Conservation (phyloP, 30 jellyfish, hydroid and myxozoan species). For the Hydra vulgaris region DNA sequence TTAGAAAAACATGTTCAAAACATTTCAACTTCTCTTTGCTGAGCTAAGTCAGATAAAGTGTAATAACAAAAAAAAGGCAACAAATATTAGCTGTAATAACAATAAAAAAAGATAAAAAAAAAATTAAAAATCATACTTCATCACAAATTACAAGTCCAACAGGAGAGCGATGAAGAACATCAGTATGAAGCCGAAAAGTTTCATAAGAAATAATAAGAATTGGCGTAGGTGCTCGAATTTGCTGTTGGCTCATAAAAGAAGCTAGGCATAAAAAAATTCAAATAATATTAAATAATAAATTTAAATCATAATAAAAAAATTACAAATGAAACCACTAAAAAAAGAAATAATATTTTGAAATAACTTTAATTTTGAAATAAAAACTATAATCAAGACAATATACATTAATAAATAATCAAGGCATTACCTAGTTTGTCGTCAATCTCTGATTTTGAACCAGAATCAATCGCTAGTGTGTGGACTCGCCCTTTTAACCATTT, state of each 20-base stretch:
- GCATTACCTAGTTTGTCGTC: conserved; percentile 63
- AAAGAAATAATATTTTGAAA: neutral
- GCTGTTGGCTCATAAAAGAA: conserved; percentile 78
- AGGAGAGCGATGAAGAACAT: conserved; percentile 65
- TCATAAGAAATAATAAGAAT: conserved; percentile 90
- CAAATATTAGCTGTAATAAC: too few species aligned
- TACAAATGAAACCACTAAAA: too few species aligned
- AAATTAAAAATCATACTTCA: conserved; percentile 47
- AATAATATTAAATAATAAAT: neutral
- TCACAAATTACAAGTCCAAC: conserved; percentile 91
- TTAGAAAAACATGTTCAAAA: too few species aligned
- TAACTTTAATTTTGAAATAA: too few species aligned
- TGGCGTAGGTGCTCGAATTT: conserved; percentile 89
- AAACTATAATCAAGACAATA: neutral
- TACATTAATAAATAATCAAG: neutral
- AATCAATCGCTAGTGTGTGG: conserved; percentile 77
- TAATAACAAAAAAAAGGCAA: too few species aligned
- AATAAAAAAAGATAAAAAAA: too few species aligned
- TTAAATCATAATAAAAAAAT: too few species aligned
- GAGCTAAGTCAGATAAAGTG: too few species aligned
- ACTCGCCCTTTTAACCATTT: conserved; percentile 96
- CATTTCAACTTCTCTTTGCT: too few species aligned
- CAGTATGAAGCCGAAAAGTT: conserved; percentile 86
- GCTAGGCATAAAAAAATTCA: conserved; percentile 28
- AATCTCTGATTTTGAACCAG: conserved; percentile 78